These are phyloP conservation scores for Macaria liturata DNA, from an alignment of 2,888 invertebrate genomes.

Conservation along the genomic window DNA sequence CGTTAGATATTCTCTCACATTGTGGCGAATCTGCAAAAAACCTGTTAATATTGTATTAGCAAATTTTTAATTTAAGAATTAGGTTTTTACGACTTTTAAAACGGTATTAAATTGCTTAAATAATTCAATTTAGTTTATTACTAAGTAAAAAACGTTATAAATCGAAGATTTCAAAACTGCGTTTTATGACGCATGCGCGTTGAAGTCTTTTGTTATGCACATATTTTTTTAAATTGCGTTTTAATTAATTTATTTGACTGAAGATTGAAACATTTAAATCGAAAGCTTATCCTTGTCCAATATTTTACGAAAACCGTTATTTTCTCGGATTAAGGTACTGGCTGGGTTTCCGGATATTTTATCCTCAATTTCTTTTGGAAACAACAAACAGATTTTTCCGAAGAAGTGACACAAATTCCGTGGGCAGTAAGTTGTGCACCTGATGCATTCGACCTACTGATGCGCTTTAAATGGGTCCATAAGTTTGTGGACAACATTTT, in stretches of 20 bases:
- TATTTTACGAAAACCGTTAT: too few relatives aligned
- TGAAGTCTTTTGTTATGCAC: too few relatives aligned
- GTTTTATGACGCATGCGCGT: too few relatives aligned
- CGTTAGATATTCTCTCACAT: conserved; percentile 48
- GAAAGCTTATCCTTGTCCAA: too few relatives aligned
- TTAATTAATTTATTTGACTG: too few relatives aligned
- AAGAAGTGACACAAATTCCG: conserved; percentile 29
- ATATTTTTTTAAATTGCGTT: too few relatives aligned
- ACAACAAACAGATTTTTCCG: conserved; percentile 24
- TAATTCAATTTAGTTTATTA: background rate
- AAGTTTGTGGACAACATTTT: too few relatives aligned
- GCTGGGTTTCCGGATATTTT: conserved; percentile 14
- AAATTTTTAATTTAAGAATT: conserved; percentile 1
- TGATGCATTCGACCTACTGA: background rate
- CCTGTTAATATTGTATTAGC: conserved; percentile 31
- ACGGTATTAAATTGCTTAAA: conserved; percentile 6
- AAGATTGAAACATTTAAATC: too few relatives aligned
- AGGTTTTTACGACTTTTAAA: background rate
- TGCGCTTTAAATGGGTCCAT: background rate
- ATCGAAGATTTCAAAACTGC: too few relatives aligned
- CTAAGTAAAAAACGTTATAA: too few relatives aligned
- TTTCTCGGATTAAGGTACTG: background rate
- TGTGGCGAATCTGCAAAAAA: conserved; percentile 36
- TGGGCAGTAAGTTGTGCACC: background rate
- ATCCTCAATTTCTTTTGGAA: conserved; percentile 31